Evolutionary conservation across 2,113 vertebrate species (phyloP).

Genomic region (Physeter macrocephalus): DNA sequence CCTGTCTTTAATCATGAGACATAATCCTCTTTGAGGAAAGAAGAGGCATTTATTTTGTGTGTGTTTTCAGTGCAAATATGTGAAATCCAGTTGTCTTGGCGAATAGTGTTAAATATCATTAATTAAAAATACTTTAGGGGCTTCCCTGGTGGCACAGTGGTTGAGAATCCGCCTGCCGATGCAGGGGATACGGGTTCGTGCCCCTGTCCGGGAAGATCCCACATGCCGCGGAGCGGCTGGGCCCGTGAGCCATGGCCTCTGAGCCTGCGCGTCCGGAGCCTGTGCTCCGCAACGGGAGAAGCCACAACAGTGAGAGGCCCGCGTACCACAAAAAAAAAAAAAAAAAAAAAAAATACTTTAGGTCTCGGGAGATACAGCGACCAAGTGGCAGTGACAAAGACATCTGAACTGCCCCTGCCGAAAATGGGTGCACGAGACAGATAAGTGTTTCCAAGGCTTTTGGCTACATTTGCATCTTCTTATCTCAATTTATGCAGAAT

Average conservation of each 20-base stretch:
- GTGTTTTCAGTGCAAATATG: neutral
- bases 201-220: no score
- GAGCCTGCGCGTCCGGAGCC: no score
- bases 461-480: conserved; percentile 82
- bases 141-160: no score
- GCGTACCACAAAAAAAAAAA: no score
- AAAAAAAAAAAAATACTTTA: neutral
- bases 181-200: no score
- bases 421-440: neutral
- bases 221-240: no score
- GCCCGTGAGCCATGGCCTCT: no score
- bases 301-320: no score
- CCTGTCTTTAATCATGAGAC: neutral
- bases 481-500: conserved; percentile 70
- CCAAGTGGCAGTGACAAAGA: neutral
- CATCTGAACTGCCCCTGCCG: neutral
- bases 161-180: no score
- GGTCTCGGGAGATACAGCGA: neutral
- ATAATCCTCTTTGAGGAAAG: neutral
- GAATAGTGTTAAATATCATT: neutral
- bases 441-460: conserved; percentile 77
- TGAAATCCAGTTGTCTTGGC: neutral
- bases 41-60: neutral
- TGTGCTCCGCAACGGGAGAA: no score
- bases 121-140: neutral